Conservation (phyloP, 2,113 vertebrate genomes). For the Ophthalmolycus amberensis region DNA sequence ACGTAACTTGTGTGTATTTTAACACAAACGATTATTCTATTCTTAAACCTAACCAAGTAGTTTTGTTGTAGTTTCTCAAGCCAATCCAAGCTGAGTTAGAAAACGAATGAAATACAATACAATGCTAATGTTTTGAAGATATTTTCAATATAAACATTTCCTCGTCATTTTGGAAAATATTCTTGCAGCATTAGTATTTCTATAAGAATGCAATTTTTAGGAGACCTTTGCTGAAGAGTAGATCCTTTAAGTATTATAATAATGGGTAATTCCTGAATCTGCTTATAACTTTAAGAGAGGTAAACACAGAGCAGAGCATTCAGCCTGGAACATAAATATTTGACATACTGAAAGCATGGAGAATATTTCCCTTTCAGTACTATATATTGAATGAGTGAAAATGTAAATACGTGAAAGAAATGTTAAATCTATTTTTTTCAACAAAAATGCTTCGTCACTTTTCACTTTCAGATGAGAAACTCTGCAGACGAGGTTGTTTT, state of each 20-base stretch:
- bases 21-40: no score
- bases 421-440: background rate
- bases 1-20: no score
- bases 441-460: constrained; percentile 5
- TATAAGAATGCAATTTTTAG: background rate
- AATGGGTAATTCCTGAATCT: no score
- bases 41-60: background rate
- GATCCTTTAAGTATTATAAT: background rate
- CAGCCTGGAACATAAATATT: background rate
- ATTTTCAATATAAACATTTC: background rate
- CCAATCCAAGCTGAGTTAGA: no score
- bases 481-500: constrained; percentile 45
- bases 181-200: background rate
- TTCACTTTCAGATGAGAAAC: constrained; percentile 39
- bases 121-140: no score
- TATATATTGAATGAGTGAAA: background rate
- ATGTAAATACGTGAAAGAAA: constrained; percentile 17
- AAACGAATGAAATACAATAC: no score
- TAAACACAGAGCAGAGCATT: background rate
- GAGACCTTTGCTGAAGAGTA: background rate
- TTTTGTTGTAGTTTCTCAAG: no score
- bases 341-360: background rate
- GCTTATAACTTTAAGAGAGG: background rate
- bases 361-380: background rate
- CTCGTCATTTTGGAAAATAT: background rate